Evolutionary conservation across 2,797 vertebrate species (phyloP).

Genomic region (Pipistrellus nathusii): DNA sequence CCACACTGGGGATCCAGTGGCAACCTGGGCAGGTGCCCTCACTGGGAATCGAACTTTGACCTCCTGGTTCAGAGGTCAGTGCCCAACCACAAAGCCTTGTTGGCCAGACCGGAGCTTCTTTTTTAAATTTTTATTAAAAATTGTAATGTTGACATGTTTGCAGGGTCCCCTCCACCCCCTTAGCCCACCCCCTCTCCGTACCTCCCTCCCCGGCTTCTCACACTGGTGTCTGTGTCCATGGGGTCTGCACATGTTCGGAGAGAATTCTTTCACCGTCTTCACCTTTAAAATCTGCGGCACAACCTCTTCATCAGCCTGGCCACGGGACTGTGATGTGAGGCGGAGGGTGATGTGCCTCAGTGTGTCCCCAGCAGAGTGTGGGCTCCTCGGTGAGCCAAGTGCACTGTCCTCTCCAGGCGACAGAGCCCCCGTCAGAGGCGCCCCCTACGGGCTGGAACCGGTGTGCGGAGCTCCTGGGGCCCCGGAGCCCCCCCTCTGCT

Average conservation of each 20-base stretch:
- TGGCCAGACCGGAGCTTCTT: too few relatives aligned
- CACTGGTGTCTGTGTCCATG: background rate
- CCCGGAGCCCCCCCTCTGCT: constrained; percentile 44
- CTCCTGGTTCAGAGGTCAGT: too few relatives aligned
- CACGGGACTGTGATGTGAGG: background rate
- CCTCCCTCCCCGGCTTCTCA: background rate
- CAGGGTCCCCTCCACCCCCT: background rate
- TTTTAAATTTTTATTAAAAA: background rate
- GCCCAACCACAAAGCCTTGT: too few relatives aligned
- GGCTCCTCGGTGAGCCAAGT: background rate
- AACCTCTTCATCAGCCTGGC: background rate
- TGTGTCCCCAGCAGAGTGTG: too few relatives aligned
- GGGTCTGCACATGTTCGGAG: background rate
- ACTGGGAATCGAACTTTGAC: too few relatives aligned
- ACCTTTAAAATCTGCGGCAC: background rate
- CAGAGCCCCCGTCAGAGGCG: background rate
- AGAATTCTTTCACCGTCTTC: background rate
- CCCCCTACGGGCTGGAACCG: background rate
- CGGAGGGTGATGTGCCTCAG: accelerated
- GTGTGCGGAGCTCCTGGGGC: background rate
- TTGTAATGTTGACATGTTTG: background rate
- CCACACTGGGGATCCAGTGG: too few relatives aligned
- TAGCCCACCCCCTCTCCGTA: background rate
- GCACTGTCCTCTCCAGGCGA: background rate
- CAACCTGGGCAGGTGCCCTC: too few relatives aligned